phyloP scores from a whole-genome alignment of 2,888 invertebrate genomes.

The Eurois occulta region DNA sequence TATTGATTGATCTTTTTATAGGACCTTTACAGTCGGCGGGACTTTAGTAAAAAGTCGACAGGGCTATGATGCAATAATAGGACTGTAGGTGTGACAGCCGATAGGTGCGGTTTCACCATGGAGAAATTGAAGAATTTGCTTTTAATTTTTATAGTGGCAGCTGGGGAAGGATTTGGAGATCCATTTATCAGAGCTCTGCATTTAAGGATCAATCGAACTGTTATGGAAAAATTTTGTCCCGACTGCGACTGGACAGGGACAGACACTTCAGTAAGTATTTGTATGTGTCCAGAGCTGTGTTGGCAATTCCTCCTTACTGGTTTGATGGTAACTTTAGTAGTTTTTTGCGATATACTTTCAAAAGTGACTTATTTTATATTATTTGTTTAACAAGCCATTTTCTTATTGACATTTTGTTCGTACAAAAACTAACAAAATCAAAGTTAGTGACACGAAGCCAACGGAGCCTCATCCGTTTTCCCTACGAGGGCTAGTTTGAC shows the following conservation, averaged over 20 bases:
- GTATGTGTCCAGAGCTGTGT: not conserved
- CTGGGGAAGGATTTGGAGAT: not conserved
- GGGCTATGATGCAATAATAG: not conserved
- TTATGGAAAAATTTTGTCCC: not conserved
- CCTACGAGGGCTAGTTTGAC: slow-evolving; percentile 61
- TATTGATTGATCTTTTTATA: slow-evolving; percentile 54
- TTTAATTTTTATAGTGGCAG: not conserved
- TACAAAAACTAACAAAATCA: slow-evolving; percentile 38
- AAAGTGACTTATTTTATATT: not conserved
- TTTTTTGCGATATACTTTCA: not conserved
- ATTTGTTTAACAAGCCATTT: not conserved
- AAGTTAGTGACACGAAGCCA: slow-evolving; percentile 28
- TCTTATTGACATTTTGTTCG: not conserved
- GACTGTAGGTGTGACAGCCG: not conserved
- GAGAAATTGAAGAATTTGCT: not conserved
- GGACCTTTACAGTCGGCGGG: not conserved
- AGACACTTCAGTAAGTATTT: too few relatives aligned
- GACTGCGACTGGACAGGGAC: not conserved
- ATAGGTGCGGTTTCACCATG: not conserved
- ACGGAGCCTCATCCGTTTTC: slow-evolving; percentile 44
- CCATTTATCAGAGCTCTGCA: not conserved
- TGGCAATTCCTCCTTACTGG: not conserved
- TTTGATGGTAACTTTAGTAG: not conserved
- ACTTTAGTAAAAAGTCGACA: not conserved
- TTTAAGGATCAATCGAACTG: not conserved